Percentiles rank a stretch among this genome's conserved stretches.
Evolutionary conservation across 2,113 vertebrate genomes (phyloP).

Genomic region (Falco punctatus): DNA sequence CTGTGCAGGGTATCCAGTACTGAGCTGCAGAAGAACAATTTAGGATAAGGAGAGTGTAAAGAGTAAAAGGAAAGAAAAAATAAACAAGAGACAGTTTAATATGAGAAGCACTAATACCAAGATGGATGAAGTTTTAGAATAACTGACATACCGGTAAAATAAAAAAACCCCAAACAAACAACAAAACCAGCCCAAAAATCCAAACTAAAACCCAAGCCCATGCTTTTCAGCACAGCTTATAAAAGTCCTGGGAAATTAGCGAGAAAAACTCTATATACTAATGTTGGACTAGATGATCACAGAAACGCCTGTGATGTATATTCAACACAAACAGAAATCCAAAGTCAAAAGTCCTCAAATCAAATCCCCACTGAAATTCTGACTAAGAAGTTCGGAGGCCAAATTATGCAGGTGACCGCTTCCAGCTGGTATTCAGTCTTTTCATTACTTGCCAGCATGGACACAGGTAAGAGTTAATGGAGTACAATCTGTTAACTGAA

Average conservation of each 20-base stretch:
- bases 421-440: neutral
- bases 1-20: neutral
- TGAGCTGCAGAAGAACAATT: neutral
- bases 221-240: neutral
- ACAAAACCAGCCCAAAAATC: neutral
- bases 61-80: neutral
- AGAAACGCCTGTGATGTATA: neutral
- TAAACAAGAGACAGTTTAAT: neutral
- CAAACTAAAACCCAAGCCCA: neutral
- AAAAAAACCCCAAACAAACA: neutral
- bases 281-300: neutral
- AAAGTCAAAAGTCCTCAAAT: neutral
- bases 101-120: neutral
- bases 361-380: neutral
- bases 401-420: neutral
- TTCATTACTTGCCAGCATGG: fast-evolving
- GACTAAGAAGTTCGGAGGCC: neutral
- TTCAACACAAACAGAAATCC: neutral
- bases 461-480: fast-evolving
- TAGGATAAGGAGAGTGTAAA: neutral
- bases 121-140: neutral
- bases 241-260: neutral
- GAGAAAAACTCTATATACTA: neutral
- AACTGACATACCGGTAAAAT: neutral
- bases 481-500: neutral